Percentiles rank a stretch among this genome's conserved stretches.
These are phyloP conservation scores for Paratilapia polleni DNA, from an alignment of 2,113 vertebrate genomes.

Conservation along the genomic window DNA sequence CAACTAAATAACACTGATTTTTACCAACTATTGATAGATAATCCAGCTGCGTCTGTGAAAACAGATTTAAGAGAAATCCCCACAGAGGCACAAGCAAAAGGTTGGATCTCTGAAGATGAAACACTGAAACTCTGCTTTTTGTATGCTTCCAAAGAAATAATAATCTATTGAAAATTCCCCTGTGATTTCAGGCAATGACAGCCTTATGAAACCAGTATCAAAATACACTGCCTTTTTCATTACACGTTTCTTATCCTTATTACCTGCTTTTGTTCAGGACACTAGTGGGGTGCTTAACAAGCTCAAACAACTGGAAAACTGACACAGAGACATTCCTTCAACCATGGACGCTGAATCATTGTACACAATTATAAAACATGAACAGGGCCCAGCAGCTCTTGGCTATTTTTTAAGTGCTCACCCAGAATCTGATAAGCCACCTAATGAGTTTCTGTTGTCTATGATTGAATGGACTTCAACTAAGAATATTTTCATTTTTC, in stretches of 20 bases:
- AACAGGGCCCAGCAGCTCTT: background rate
- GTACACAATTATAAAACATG: background rate
- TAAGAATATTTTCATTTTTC: no score
- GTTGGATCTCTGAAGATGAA: background rate
- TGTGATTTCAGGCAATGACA: background rate
- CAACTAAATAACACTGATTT: background rate
- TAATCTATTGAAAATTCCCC: background rate
- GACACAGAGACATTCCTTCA: background rate
- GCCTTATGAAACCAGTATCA: background rate
- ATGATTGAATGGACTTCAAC: background rate
- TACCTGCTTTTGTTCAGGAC: background rate
- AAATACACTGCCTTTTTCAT: conserved; percentile 5
- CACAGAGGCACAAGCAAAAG: background rate
- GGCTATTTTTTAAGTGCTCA: background rate
- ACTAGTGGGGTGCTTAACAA: background rate
- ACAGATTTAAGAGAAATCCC: background rate
- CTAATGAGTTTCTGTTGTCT: no score
- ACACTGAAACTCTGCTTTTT: background rate
- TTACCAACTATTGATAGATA: background rate
- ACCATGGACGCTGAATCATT: background rate
- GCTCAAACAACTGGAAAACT: background rate
- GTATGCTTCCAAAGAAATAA: background rate
- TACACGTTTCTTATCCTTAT: background rate
- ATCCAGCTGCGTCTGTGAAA: background rate
- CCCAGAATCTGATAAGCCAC: background rate